phyloP scores from a whole-genome alignment of 2,113 vertebrate genomes.

The Alosa alosa region DNA sequence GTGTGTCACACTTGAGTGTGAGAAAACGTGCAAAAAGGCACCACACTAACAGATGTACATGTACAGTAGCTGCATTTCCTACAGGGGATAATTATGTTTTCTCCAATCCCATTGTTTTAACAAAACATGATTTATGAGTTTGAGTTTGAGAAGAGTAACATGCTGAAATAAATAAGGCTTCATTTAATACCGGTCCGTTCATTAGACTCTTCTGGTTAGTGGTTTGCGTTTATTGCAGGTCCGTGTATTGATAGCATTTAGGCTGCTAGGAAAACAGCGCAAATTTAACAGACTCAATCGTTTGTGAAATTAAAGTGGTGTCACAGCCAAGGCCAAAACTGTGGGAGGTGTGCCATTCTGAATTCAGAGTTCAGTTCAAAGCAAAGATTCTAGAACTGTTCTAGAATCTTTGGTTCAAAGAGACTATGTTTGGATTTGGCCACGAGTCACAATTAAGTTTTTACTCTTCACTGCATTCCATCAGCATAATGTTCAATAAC shows the following conservation, averaged over 20 bases:
- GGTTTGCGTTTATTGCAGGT: neutral
- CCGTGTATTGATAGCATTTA: neutral
- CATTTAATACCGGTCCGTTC: slow-evolving; percentile 22
- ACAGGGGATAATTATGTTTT: neutral
- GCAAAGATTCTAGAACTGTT: no score
- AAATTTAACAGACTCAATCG: neutral
- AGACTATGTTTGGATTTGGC: neutral
- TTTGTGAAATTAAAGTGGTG: slow-evolving; percentile 21
- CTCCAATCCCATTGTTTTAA: neutral
- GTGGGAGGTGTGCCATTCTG: neutral
- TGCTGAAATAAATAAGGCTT: slow-evolving; percentile 17
- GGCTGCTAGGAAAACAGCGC: neutral
- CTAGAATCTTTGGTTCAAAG: no score
- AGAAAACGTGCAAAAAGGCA: no score
- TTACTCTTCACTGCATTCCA: neutral
- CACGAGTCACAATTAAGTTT: neutral
- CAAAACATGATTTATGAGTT: neutral
- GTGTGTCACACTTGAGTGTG: neutral
- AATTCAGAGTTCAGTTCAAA: neutral
- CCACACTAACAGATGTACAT: neutral
- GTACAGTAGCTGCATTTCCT: neutral
- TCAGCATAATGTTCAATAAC: neutral
- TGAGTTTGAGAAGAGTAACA: neutral
- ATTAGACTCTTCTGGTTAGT: slow-evolving; percentile 32
- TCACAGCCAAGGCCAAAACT: neutral